Percentiles rank a stretch among this genome's conserved stretches.
Evolutionary conservation across 2,113 vertebrate species (phyloP).

Genomic region (Microcebus tavaratra): DNA sequence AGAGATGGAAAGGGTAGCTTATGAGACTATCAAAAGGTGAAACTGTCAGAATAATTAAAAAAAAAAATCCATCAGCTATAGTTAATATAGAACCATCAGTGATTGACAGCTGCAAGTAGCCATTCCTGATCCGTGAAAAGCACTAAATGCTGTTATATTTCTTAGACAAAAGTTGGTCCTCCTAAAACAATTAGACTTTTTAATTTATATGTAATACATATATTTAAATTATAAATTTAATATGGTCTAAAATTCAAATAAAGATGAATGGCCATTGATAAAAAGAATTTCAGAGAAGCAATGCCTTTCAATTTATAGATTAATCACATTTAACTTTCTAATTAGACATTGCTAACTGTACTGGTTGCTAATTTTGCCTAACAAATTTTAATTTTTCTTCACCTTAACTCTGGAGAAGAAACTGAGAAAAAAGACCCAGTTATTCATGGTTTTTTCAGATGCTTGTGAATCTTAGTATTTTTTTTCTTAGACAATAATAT

Average conservation of each 20-base stretch:
- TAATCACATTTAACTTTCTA: conserved; percentile 69
- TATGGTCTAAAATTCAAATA: conserved; percentile 50
- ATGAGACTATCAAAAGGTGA: conserved; percentile 31
- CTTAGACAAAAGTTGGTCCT: background rate
- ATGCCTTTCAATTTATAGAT: conserved; percentile 55
- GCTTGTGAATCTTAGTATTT: conserved; percentile 33
- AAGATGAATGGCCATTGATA: conserved; percentile 61
- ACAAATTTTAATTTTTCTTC: conserved; percentile 64
- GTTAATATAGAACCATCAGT: background rate
- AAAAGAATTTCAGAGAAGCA: conserved; percentile 56
- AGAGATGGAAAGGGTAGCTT: background rate
- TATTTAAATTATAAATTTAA: conserved; percentile 32
- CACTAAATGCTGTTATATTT: background rate
- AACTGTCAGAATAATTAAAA: background rate
- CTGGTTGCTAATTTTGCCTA: conserved; percentile 55
- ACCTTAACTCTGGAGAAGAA: conserved; percentile 48
- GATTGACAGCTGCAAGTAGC: background rate
- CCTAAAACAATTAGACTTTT: conserved; percentile 8
- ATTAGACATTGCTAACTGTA: conserved; percentile 66
- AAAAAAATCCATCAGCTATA: background rate
- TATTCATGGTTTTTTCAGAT: conserved; percentile 25
- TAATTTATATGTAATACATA: background rate
- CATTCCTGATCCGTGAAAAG: background rate
- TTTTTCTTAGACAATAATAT: conserved; percentile 64
- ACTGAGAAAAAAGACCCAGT: background rate